Evolutionary conservation across 2,113 vertebrate species (phyloP), one percentile per base, ranked within the genome.

Genomic region (Pampusana beccarii): DNA sequence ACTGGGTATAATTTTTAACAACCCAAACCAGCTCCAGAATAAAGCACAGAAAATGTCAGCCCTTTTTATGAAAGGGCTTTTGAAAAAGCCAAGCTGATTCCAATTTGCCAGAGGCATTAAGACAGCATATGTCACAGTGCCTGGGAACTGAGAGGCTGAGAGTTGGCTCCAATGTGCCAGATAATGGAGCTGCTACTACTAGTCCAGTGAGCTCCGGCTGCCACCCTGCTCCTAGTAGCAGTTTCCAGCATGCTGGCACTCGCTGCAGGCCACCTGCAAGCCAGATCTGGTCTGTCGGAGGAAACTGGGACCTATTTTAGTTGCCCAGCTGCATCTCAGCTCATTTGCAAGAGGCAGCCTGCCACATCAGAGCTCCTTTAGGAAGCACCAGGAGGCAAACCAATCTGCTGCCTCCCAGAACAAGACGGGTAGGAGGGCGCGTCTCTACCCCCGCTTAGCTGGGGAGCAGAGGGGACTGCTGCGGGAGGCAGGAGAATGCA

Each of bases 91-190:
- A 94, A 81, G 94, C 95, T 92, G 96, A 97, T 93, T 96, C 92
- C 95, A 96, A 79, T 95, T 92, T 96, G 96, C 97, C 31, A 7
- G 86, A 95, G 96, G 96, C 97, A 92, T 95, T 93, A 93, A 96
- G 95, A 95, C 95, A 97, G 96, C 97, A 97, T 95, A 96, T 97
- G 97, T 96, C 96, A 89, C 93, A 16, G 91, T 61, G 93, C 96
- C 82, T 86, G 94, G 92, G 94, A 97, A 42, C 77, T 8, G 80
- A 61, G 90, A 62, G 88, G 70, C 91, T 66, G 80, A n/a, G 93
- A 60, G 81, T 1, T 83, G 93, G 95, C 91, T 94, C 38, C 88
- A 44, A 4, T 0, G 69, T 12, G n/a, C 82, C 2, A 1, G 73
- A 2, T 67, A 91, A 89, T 23, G 25, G 83, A 94, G 92, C 82